Evolutionary conservation across 2,888 invertebrate genomes (phyloP).

Genomic region (Latrodectus hesperus): DNA sequence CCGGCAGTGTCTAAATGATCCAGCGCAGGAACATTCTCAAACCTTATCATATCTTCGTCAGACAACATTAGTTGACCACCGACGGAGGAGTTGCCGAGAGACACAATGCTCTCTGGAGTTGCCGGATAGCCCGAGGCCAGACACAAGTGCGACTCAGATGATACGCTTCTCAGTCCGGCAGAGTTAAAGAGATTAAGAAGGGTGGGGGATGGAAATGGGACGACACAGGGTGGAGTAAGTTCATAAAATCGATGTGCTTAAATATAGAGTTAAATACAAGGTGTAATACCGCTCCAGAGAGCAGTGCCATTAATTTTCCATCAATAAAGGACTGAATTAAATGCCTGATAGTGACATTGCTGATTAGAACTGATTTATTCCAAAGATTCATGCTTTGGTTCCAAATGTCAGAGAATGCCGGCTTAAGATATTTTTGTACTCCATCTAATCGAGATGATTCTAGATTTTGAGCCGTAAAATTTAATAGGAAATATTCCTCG

Average conservation of each 20-base stretch:
- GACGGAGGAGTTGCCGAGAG: background rate
- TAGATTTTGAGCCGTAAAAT: too few relatives aligned
- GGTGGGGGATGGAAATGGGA: background rate
- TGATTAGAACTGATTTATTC: too few relatives aligned
- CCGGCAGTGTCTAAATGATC: background rate
- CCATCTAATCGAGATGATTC: too few relatives aligned
- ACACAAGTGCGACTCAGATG: background rate
- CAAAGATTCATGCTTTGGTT: too few relatives aligned
- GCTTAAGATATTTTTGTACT: too few relatives aligned
- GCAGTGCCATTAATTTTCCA: too few relatives aligned
- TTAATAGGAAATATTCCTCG: too few relatives aligned
- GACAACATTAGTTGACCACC: slow-evolving; percentile 24
- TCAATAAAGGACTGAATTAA: too few relatives aligned
- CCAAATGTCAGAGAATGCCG: too few relatives aligned
- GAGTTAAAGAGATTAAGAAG: slow-evolving; percentile 5
- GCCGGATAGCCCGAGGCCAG: slow-evolving; percentile 23
- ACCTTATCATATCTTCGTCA: slow-evolving; percentile 32
- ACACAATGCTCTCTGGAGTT: background rate
- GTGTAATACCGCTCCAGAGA: too few relatives aligned
- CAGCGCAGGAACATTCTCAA: background rate
- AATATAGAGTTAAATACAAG: background rate
- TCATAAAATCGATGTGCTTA: slow-evolving; percentile 2
- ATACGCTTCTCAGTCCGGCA: background rate
- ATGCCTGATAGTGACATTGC: too few relatives aligned
- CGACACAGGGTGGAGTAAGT: background rate